phyloP scores from a whole-genome alignment of 2,797 vertebrate genomes.

The Sphenopsis melanotis region DNA sequence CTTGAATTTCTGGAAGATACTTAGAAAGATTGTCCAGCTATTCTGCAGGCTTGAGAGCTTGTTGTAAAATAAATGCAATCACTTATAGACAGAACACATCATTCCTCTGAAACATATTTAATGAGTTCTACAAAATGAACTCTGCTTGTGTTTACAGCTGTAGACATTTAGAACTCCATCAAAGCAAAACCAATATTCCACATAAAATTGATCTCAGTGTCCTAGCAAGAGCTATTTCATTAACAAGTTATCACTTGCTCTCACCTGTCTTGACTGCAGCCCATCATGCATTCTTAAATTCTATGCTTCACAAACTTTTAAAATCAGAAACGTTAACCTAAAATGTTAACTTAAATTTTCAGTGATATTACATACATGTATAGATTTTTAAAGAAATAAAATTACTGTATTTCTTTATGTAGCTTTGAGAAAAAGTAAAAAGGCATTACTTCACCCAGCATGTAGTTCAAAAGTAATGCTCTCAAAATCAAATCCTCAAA shows the following conservation, averaged over 20 bases:
- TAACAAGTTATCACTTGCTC: background rate
- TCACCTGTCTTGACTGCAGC: background rate
- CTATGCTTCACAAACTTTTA: background rate
- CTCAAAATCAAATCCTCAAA: background rate
- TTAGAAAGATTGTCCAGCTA: background rate
- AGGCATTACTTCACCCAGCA: background rate
- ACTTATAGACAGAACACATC: background rate
- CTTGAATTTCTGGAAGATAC: background rate
- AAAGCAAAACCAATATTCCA: conserved; percentile 10
- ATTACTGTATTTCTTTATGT: background rate
- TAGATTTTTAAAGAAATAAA: background rate
- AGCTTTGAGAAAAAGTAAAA: background rate
- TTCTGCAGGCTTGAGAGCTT: background rate
- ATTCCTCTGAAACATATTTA: background rate
- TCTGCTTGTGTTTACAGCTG: background rate
- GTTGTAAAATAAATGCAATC: background rate
- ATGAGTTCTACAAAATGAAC: background rate
- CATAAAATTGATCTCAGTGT: background rate
- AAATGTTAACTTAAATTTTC: background rate
- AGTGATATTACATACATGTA: background rate
- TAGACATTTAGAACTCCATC: background rate
- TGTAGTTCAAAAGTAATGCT: background rate
- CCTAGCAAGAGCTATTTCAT: background rate
- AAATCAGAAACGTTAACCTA: background rate
- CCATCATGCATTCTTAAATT: background rate